Evolutionary conservation across 2,797 vertebrate species (phyloP), one percentile per base, ranked within the genome.

Genomic region (Sebastes steindachneri): DNA sequence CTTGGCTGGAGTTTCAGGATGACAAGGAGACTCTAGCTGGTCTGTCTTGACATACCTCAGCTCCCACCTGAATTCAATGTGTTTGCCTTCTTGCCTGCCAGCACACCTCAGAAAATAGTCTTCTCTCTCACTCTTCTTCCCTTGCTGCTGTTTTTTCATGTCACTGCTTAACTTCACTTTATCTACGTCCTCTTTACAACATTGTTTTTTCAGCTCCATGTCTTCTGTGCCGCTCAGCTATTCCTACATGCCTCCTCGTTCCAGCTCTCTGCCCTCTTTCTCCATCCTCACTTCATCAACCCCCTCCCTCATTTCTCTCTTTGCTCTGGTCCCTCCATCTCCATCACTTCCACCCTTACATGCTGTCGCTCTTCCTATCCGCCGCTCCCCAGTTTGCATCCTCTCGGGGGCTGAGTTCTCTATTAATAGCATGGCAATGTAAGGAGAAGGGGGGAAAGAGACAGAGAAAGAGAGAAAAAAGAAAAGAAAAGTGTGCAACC

Each of bases 351-450:
- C 69, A 73, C 59, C 53, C 57, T 83, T 7, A 79, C 15, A 76
- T 45, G 75, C 68, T 66, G 54, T 80, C 41, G 2, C 67, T 90
- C 60, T 76, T 64, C 82, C 48, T 26, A 68, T 65, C 14, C 62
- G 33, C 35, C 2, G 9, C 74, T 86, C 64, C 75, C 78, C 75
- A 58, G 76, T 85, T 87, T 82, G 64, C 63, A 55, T 88, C 77
- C 87, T 90, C 88, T 62, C 45, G 82, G 88, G 83, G 82, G 86
- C 68, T 86, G 77, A 79, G 53, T 48, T 63, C 69, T 77, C 87
- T 93, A 92, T 93, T 91, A 93, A 92, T 91, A 95, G 89, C 81
- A 82, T 66, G 64, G 71, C 55, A 65, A 58, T 79, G 80, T 83
- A 83, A 77, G 71, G 71, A 63, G 68, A 15, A 3, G 69, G 68